Evolutionary conservation across 2,888 invertebrate genomes (phyloP).

Genomic region (Archaeoteleia sp.): DNA sequence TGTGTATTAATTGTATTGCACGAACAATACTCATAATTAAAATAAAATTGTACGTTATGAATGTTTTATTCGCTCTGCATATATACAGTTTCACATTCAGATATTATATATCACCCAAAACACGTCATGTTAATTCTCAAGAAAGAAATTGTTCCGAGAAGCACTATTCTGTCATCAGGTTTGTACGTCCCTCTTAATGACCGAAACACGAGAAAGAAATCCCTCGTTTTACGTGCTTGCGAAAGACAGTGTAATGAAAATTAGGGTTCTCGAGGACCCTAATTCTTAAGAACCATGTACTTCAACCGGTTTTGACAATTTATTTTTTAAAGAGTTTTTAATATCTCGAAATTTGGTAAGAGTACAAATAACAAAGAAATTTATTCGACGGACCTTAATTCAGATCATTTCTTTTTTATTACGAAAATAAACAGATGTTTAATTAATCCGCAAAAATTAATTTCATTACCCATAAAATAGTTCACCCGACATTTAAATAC

Average conservation of each 20-base stretch:
- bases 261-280: slow-evolving; percentile 38
- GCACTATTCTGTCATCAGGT: slow-evolving; percentile 31
- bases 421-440: no score
- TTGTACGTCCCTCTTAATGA: slow-evolving; percentile 37
- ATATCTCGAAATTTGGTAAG: slow-evolving; percentile 18
- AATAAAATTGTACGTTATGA: no score
- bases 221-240: slow-evolving; percentile 41
- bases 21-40: no score
- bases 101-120: no score
- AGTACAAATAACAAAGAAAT: slow-evolving; percentile 2
- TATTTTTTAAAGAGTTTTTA: slow-evolving; percentile 30
- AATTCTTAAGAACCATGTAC: slow-evolving; percentile 32
- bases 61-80: no score
- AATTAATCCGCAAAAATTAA: no score
- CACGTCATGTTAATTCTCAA: slow-evolving; percentile 45
- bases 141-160: slow-evolving; percentile 33
- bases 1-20: no score
- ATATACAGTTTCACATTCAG: no score
- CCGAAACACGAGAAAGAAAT: slow-evolving; percentile 46
- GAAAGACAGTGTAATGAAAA: slow-evolving; percentile 45
- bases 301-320: slow-evolving; percentile 36
- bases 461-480: no score
- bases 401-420: no score
- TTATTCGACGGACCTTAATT: slow-evolving; percentile 23
- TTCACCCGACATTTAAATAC: no score